Conservation (phyloP, 2,113 vertebrate genomes). For the Cynopterus brachyotis region DNA sequence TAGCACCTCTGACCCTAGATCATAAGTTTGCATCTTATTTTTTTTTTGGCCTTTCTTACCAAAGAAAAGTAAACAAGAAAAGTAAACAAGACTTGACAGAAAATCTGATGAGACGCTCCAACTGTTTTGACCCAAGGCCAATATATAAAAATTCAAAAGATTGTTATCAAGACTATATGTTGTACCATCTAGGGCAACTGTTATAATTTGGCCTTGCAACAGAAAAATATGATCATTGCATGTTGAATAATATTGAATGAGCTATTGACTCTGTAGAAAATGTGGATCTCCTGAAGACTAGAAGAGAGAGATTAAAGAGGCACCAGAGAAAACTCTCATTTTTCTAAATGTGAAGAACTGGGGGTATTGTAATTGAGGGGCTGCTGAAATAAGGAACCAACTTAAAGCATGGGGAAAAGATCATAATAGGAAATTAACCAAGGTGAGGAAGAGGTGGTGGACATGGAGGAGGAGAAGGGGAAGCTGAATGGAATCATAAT, state of each 20-base stretch:
- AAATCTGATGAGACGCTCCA: slow-evolving; percentile 29
- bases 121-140: slow-evolving; percentile 23
- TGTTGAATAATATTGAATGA: neutral
- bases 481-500: neutral
- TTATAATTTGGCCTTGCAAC: neutral
- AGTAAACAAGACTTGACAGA: slow-evolving; percentile 46
- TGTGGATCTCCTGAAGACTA: neutral
- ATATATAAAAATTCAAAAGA: slow-evolving; percentile 32
- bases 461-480: neutral
- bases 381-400: neutral
- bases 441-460: neutral
- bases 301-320: neutral
- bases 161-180: neutral
- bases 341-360: neutral
- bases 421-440: neutral
- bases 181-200: neutral
- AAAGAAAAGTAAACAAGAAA: too few species aligned
- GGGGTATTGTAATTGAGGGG: too few species aligned
- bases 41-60: neutral
- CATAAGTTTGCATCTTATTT: neutral
- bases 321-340: neutral
- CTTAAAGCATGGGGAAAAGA: neutral
- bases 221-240: neutral
- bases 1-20: neutral
- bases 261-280: neutral